A percentile compares a stretch with the other conserved stretches of the same genome.
phyloP scores from a whole-genome alignment of 92 coral and sea anemone species.

The Palythoa caribaeorum region DNA sequence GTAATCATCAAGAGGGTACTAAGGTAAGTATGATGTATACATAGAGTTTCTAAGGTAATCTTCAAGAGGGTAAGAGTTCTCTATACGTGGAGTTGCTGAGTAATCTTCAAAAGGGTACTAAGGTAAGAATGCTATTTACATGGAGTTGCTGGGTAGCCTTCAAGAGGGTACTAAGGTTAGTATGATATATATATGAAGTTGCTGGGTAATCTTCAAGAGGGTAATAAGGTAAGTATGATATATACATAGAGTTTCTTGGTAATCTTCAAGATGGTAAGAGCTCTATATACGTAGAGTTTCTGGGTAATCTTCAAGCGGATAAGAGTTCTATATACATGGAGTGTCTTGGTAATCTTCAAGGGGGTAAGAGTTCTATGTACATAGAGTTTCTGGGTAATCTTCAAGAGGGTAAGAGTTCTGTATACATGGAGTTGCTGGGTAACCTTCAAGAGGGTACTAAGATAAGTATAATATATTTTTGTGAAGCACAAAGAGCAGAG shows the following conservation, averaged over 20 bases:
- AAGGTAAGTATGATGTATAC: constrained; percentile 47
- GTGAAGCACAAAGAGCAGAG: neutral
- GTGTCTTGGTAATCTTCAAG: constrained; percentile 75
- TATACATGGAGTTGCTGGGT: constrained; percentile 75
- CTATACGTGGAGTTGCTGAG: constrained; percentile 70
- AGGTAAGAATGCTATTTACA: constrained; percentile 58
- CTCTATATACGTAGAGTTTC: constrained; percentile 61
- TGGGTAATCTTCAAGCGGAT: constrained; percentile 89
- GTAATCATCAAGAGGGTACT: constrained; percentile 70
- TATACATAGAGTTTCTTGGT: constrained; percentile 90
- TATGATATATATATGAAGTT: constrained; percentile 54
- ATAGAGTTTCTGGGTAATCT: constrained; percentile 92
- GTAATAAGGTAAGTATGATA: constrained; percentile 78
- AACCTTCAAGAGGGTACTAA: constrained; percentile 94
- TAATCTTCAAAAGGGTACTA: constrained; percentile 67
- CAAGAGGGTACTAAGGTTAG: constrained; percentile 93
- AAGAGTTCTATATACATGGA: constrained; percentile 52
- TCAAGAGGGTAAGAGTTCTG: constrained; percentile 73
- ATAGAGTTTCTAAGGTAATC: constrained; percentile 84
- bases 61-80: constrained; percentile 78
- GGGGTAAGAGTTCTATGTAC: constrained; percentile 83
- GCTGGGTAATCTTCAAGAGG: constrained; percentile 75
- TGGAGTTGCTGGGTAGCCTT: constrained; percentile 89
- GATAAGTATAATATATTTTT: constrained; percentile 42
- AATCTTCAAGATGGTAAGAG: constrained; percentile 87